A percentile compares a stretch with the other conserved stretches of the same genome.
These are phyloP conservation scores for Eueremaeus valkanovi DNA, from an alignment of 2,888 invertebrate species.

Conservation along the genomic window DNA sequence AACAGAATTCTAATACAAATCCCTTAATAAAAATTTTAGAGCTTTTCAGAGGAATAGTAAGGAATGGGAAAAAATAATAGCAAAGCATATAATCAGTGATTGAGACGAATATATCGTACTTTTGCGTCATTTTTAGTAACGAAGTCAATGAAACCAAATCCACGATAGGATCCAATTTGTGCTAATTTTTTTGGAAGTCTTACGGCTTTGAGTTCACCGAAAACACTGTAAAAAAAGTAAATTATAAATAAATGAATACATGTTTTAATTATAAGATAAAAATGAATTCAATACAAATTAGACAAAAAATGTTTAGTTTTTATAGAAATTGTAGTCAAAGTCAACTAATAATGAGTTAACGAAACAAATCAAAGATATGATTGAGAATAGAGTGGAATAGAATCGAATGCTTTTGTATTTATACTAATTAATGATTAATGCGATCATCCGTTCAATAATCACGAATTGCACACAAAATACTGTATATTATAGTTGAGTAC, in stretches of 20 bases:
- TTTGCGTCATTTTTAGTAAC: slow-evolving; percentile 83
- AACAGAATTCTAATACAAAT: slow-evolving; percentile 14
- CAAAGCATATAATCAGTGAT: too few relatives aligned
- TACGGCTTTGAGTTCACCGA: slow-evolving; percentile 85
- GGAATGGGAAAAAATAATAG: not conserved
- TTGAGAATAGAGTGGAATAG: too few relatives aligned
- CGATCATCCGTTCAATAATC: slow-evolving; percentile 25
- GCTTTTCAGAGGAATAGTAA: not conserved
- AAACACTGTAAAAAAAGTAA: slow-evolving; percentile 66
- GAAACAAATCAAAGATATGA: not conserved
- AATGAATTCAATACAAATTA: not conserved
- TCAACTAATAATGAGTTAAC: not conserved
- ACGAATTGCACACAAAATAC: slow-evolving; percentile 11
- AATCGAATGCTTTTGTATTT: slow-evolving; percentile 4
- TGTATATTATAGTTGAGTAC: not conserved
- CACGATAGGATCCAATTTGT: slow-evolving; percentile 77
- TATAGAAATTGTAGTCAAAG: not conserved
- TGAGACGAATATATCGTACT: too few relatives aligned
- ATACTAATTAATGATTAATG: slow-evolving; percentile 1
- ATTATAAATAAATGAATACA: too few relatives aligned
- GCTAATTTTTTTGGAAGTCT: slow-evolving; percentile 84
- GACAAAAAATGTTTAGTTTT: not conserved
- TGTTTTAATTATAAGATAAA: slow-evolving; percentile 29
- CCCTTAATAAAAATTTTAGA: slow-evolving; percentile 31
- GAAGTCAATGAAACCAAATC: slow-evolving; percentile 95